A percentile compares a stretch with the other conserved stretches of the same genome.
These are phyloP conservation scores for Dicentrarchus labrax DNA, from an alignment of 2,113 vertebrate genomes.

Conservation along the genomic window DNA sequence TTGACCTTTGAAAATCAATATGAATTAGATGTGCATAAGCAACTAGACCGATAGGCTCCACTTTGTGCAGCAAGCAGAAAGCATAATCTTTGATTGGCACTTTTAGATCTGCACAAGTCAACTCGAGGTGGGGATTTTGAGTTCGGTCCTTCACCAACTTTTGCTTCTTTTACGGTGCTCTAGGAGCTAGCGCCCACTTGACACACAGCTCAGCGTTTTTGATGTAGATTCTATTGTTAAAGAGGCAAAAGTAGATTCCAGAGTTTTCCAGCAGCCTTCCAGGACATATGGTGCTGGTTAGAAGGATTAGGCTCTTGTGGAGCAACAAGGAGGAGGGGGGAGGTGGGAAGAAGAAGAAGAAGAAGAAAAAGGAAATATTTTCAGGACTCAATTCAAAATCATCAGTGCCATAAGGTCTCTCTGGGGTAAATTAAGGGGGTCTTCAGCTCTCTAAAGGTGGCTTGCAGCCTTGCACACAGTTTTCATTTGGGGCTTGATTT, in stretches of 20 bases:
- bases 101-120: slow-evolving; percentile 34
- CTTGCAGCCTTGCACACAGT: slow-evolving; percentile 64
- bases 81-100: slow-evolving; percentile 16
- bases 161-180: slow-evolving; percentile 27
- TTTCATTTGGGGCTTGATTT: slow-evolving; percentile 62
- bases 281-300: slow-evolving; percentile 84
- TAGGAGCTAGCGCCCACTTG: slow-evolving; percentile 65
- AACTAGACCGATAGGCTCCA: slow-evolving; percentile 34
- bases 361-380: slow-evolving; percentile 70
- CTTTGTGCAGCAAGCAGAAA: slow-evolving; percentile 34
- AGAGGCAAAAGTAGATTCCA: slow-evolving; percentile 77
- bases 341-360: slow-evolving; percentile 45
- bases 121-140: slow-evolving; percentile 21
- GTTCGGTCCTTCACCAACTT: slow-evolving; percentile 31
- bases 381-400: slow-evolving; percentile 74
- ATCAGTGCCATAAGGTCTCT: slow-evolving; percentile 75
- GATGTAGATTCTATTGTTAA: slow-evolving; percentile 80
- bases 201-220: slow-evolving; percentile 64
- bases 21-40: slow-evolving; percentile 42
- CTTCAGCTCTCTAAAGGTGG: slow-evolving; percentile 69
- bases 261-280: slow-evolving; percentile 78
- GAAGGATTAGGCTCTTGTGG: slow-evolving; percentile 76
- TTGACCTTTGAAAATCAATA: slow-evolving; percentile 51
- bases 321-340: slow-evolving; percentile 56
- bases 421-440: slow-evolving; percentile 73